Conservation (phyloP, 1,140 invertebrate species). For the Drosophila tristis region DNA sequence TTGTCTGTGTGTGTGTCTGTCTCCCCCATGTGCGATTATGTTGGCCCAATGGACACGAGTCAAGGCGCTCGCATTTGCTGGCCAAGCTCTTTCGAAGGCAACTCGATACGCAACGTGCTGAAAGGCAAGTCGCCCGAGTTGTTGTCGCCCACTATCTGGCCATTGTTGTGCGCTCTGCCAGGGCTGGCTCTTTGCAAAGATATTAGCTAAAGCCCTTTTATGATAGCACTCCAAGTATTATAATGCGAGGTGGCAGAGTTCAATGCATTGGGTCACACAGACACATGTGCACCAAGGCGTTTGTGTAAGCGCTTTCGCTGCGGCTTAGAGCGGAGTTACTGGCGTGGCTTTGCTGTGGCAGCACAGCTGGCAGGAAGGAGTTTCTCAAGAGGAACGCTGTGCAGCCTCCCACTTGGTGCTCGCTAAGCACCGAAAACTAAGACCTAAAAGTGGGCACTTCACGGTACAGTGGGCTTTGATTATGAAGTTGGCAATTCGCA, state of each 20-base stretch:
- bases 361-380: no score
- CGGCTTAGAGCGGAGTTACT: constrained; percentile 32
- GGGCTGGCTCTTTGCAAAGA: constrained; percentile 36
- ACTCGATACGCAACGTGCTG: constrained; percentile 62
- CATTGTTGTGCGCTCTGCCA: constrained; percentile 33
- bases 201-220: constrained; percentile 72
- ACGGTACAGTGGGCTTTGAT: no score
- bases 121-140: constrained; percentile 22
- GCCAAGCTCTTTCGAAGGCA: constrained; percentile 71
- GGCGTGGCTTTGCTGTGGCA: not conserved
- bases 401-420: no score
- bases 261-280: constrained; percentile 54
- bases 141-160: constrained; percentile 38
- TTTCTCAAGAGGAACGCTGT: no score
- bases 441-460: no score
- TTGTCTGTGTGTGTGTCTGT: constrained; percentile 1
- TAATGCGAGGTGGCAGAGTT: constrained; percentile 62
- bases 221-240: constrained; percentile 60
- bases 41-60: constrained; percentile 72
- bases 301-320: constrained; percentile 10
- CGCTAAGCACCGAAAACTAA: no score
- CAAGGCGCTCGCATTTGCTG: constrained; percentile 68
- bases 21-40: constrained; percentile 46
- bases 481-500: constrained; percentile 15
- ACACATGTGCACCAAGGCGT: not conserved